These are phyloP conservation scores for Intellagama lesueurii DNA, from an alignment of 2,797 vertebrate genomes.

Conservation along the genomic window DNA sequence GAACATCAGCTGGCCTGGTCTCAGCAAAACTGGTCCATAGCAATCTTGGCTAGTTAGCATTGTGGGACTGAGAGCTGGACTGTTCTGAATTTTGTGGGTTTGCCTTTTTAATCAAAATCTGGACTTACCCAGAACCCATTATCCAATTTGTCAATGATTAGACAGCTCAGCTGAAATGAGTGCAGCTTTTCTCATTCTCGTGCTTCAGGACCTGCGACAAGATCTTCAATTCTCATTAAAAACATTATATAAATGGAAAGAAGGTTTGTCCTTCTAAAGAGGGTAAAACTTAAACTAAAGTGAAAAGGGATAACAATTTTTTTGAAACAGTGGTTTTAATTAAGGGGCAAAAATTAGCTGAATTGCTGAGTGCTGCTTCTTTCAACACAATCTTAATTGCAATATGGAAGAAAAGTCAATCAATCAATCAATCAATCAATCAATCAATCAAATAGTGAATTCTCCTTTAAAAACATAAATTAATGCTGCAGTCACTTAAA, in stretches of 20 bases:
- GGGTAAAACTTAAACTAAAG: not conserved
- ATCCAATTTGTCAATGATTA: not conserved
- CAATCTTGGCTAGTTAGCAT: too few species aligned
- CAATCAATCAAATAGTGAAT: too few species aligned
- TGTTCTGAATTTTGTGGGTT: not conserved
- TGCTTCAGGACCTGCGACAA: slow-evolving; percentile 6
- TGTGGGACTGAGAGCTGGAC: not conserved
- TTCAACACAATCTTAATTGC: not conserved
- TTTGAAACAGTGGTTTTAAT: not conserved
- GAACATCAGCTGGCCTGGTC: too few species aligned
- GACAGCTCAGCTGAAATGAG: not conserved
- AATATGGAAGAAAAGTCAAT: not conserved
- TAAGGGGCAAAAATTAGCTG: not conserved
- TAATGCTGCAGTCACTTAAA: too few species aligned
- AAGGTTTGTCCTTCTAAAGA: not conserved
- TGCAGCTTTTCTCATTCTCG: slow-evolving; percentile 11
- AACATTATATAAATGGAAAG: not conserved
- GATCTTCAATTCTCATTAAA: slow-evolving; percentile 5
- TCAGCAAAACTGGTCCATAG: too few species aligned
- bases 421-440: too few species aligned
- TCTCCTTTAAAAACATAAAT: not conserved
- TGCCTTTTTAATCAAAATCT: slow-evolving; percentile 7
- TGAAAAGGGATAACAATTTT: not conserved
- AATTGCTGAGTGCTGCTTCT: not conserved
- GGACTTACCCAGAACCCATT: not conserved